Evolutionary conservation across 2,113 vertebrate genomes (phyloP).

Genomic region (Forbesichthys agassizii): DNA sequence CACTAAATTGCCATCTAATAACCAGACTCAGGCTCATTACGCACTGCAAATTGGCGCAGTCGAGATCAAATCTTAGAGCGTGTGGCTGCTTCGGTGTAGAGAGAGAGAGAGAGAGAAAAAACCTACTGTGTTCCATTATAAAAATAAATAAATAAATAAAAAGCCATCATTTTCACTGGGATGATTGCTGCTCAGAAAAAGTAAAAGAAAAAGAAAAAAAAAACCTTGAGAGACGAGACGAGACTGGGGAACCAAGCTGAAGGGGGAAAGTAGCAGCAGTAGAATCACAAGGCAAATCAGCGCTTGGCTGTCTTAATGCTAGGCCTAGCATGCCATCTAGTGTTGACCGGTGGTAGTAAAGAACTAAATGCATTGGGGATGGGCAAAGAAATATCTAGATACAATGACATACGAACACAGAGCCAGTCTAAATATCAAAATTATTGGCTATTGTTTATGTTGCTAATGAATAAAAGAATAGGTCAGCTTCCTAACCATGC

Average conservation of each 20-base stretch:
- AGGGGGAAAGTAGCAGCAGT: background rate
- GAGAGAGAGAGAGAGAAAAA: background rate
- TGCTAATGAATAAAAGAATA: background rate
- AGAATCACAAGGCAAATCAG: background rate
- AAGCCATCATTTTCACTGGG: constrained; percentile 29
- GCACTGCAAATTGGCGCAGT: constrained; percentile 47
- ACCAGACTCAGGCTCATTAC: constrained; percentile 57
- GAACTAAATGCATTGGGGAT: background rate
- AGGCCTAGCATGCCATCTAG: constrained; percentile 67
- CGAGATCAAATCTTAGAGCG: constrained; percentile 45
- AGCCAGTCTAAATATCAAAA: background rate
- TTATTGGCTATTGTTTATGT: background rate
- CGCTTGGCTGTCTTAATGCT: background rate
- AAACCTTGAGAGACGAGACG: constrained; percentile 30
- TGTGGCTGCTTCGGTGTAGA: constrained; percentile 29
- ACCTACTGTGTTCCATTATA: constrained; percentile 2
- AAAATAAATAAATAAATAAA: constrained; percentile 24
- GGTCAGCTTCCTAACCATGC: too few species aligned
- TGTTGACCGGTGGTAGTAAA: constrained; percentile 28
- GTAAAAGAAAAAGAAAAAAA: constrained; percentile 42
- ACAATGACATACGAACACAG: background rate
- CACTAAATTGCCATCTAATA: constrained; percentile 56
- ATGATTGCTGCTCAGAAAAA: constrained; percentile 49
- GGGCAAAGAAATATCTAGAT: constrained; percentile 5
- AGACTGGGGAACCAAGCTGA: background rate